These are phyloP conservation scores for Muscicapa comitata DNA, from an alignment of 2,797 vertebrate species.

Conservation along the genomic window DNA sequence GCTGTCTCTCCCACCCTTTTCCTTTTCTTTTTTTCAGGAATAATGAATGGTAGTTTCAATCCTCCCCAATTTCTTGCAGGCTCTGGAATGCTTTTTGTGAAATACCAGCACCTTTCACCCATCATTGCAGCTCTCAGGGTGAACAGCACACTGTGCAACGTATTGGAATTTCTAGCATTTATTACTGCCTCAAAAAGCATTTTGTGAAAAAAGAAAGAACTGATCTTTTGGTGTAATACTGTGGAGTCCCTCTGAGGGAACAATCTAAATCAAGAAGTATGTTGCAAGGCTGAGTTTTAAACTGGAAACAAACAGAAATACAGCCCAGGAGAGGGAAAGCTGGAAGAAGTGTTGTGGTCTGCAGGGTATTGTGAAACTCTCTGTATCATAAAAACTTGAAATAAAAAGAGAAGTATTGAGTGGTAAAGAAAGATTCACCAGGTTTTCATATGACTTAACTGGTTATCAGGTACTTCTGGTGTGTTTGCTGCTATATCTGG, in stretches of 20 bases:
- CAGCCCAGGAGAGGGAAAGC: background rate
- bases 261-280: slow-evolving; percentile 24
- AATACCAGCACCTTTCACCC: background rate
- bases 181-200: background rate
- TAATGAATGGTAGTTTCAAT: background rate
- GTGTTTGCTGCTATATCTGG: background rate
- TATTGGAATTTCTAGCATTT: slow-evolving; percentile 1
- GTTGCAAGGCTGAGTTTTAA: slow-evolving; percentile 6
- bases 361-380: background rate
- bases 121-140: background rate
- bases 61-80: fast-evolving
- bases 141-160: background rate
- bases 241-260: background rate
- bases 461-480: background rate
- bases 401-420: background rate
- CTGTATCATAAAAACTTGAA: background rate
- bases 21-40: background rate
- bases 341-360: background rate
- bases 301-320: background rate
- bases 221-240: background rate
- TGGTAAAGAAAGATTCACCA: background rate
- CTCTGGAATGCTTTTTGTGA: background rate
- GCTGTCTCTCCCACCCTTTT: background rate
- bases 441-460: background rate
- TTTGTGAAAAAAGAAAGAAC: background rate